Base-by-base conservation (phyloP, 2,113 vertebrate genomes). In the Redunca redunca region DNA sequence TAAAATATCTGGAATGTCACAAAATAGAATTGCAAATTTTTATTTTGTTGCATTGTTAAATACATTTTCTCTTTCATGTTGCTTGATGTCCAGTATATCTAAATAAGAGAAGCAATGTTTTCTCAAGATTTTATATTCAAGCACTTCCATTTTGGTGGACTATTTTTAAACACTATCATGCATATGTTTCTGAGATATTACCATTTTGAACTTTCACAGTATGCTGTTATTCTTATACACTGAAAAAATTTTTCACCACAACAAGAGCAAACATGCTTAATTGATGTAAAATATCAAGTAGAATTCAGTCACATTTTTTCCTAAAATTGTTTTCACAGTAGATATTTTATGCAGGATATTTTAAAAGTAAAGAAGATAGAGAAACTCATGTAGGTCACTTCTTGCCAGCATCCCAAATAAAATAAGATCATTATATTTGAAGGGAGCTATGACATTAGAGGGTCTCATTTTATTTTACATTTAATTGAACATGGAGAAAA, bases 231-330 rank as follows among this genome's bases (percentile, higher is more conserved):
- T 88, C 88, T 95, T 97, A 88, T 40, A 96, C 36, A 90, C 74
- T 91, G 84, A 97, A 94, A 95, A 90, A 74, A 43, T 21, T 95
- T 97, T 97, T 90, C 52, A 97, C 11, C n/a, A 97, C 83, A 67
- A 98, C 67, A 98, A 90, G 71, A 94, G 64, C 97, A 97, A 98
- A 98, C 89, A 95, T 92, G 58, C 93, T 97, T 95, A 97, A 96
- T 83, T 97, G 95, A 98, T 96, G 55, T 74, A 93, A 97, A 95
- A 92, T 97, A 97, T 90, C 74, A 94, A 96, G 85, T 52, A 96
- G 80, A 52, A 90, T 96, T 95, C 78, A 97, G 92, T 85, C 55
- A 93, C 30, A 95, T 85, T 97, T 96, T 95, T 96, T 92, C 58
- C 26, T 52, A 95, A 95, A 95, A 86, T 62, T 96, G 86, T 85